Evolutionary conservation across 2,113 vertebrate genomes (phyloP), one percentile per base, ranked within the genome.

Genomic region (Macquaria australasica): DNA sequence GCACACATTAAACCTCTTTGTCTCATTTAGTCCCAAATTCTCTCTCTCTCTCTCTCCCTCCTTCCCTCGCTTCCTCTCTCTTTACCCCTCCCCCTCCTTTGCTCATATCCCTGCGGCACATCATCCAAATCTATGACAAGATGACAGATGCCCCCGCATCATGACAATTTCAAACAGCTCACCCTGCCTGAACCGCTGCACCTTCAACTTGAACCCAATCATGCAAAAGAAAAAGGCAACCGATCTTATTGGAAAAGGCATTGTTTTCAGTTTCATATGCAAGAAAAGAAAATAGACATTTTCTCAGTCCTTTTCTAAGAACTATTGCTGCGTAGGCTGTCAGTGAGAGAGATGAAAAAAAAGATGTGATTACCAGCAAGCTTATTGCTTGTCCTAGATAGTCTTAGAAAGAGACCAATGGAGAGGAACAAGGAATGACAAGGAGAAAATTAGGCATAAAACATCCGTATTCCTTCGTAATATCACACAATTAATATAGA

Each of bases 201-300:
- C 79, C 86, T 89, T 86, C n/a, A 75, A 83, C 80, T 88, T 90
- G 79, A 84, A 91, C 64, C 73, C 43, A 85, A 87, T 89, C 72
- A 62, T 64, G 63, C 62, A 84, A 75, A 74, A 77, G 41, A 85
- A 87, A 85, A 60, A 74, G 55, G 23, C 23, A 81, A 50, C 6
- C 8, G 0, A 59, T 81, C 43, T 50, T 23, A 50, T 28, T 41
- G 48, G 34, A 55, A 59, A 25, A 71, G 18, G 15, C 25, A 63
- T 37, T 39, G 16, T 81, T 87, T 79, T 79, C 31, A 55, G 66
- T 60, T 68, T 69, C 67, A 64, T 25, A 88, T 43, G n/a, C 12
- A 67, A 64, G 37, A 70, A 63, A 58, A 75, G 34, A 83, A 82
- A 82, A 77, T 20, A 25, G 18, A 88, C 53, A 55, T 87, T 85